Base-by-base conservation (phyloP, 2,888 invertebrate genomes). In the Athalia circularis region DNA sequence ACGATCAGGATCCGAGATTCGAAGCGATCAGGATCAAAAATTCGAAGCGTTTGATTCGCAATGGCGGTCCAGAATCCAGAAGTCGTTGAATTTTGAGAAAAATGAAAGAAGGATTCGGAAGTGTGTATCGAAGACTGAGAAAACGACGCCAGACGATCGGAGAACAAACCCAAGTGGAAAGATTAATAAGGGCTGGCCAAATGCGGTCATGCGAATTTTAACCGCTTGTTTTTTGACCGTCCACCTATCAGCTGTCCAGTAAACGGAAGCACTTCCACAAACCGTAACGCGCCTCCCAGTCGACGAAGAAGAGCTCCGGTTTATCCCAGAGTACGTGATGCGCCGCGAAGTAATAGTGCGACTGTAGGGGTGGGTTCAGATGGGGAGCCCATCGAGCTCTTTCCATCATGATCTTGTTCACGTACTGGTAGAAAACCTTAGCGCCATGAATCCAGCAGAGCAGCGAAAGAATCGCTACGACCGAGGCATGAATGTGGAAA, bases 251-350 rank as follows among this genome's bases (percentile, higher is more conserved):
- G 75, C 75, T 75, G 5, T 81, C 74, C 13, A 80, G 77, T 6
- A 43, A 81, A 88, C 91, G 85, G 90, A 94, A 92, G 88, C 91
- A 92, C 85, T 93, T 94, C 94, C 94, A 94, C 5, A 94, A 85
- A 0, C 93, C 93, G 81, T 93, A 94, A 52, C 94, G 91, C 3
- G 93, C 90, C 84, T 94, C 93, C 94, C 94, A 94, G 84, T 94
- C 93, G 80, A 94, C 92, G 79, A 94, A 93, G 85, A 93, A 94
- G 11, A 94, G 86, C 5, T 93, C 93, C 0, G 93, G 92, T 79
- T 93, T 93, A 82, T 93, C 92, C 93, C 93, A 93, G 0, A 92
- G 90, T 2, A 93, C 89, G 79, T 93, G 92, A 83, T 93, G 92
- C 11, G 91, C 89, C 0, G 92, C 92, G 74, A 93, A 92, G 57